phyloP scores from a whole-genome alignment of 2,797 vertebrate species.

The Australoheros facetus region DNA sequence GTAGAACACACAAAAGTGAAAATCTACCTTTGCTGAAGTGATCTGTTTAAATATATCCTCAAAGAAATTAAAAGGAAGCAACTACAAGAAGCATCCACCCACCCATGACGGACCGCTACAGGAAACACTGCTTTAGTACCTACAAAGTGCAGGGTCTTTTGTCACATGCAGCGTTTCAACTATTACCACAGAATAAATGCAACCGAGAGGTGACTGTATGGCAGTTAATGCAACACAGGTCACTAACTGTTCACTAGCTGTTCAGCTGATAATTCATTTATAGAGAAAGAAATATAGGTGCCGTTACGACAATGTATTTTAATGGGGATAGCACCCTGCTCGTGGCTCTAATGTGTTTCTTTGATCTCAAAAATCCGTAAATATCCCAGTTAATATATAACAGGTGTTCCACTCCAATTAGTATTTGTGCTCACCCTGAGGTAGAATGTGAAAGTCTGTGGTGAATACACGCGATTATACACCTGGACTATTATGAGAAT shows the following conservation, averaged over 20 bases:
- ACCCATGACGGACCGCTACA: neutral
- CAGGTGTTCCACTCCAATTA: neutral
- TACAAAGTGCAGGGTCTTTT: neutral
- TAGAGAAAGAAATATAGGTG: neutral
- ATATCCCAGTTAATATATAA: neutral
- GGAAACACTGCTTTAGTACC: conserved; percentile 6
- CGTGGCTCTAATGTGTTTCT: too few species aligned
- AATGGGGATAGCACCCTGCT: neutral
- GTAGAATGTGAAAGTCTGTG: conserved; percentile 5
- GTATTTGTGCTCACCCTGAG: conserved; percentile 11
- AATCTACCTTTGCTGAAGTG: neutral
- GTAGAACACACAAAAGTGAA: neutral
- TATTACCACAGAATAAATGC: neutral
- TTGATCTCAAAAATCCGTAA: neutral
- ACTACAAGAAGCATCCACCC: neutral
- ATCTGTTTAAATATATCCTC: neutral
- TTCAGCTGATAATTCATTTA: neutral
- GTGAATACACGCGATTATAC: conserved; percentile 42
- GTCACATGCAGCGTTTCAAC: neutral
- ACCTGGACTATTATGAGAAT: conserved; percentile 34
- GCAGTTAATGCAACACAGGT: neutral
- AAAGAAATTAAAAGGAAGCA: neutral
- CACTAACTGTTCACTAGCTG: neutral
- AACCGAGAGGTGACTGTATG: neutral
- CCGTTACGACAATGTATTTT: neutral